phyloP scores from a whole-genome alignment of 2,797 vertebrate species.

The Pseudochromis fuscus region DNA sequence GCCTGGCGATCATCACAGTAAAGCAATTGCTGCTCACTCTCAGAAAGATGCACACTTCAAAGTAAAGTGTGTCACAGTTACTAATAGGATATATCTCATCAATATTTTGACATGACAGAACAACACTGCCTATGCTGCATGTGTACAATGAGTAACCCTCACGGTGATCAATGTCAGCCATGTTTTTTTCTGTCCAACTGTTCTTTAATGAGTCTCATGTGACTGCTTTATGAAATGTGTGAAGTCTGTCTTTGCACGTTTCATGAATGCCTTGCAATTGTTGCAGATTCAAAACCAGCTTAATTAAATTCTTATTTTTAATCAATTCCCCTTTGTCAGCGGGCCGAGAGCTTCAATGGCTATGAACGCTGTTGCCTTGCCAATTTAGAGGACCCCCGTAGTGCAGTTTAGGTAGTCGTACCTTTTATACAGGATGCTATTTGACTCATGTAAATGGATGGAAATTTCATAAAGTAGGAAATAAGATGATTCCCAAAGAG shows the following conservation, averaged over 20 bases:
- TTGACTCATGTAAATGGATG: conserved; percentile 66
- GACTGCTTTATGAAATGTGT: conserved; percentile 72
- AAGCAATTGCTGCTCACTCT: conserved; percentile 71
- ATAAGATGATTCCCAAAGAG: conserved; percentile 66
- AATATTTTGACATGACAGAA: conserved; percentile 71
- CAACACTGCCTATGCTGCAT: conserved; percentile 53
- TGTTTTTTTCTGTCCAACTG: conserved; percentile 66
- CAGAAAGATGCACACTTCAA: conserved; percentile 77
- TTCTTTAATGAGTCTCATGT: conserved; percentile 83
- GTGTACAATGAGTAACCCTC: conserved; percentile 62
- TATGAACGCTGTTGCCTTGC: conserved; percentile 67
- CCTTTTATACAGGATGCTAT: conserved; percentile 66
- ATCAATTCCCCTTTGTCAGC: conserved; percentile 79
- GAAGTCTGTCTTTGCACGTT: conserved; percentile 70
- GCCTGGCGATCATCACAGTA: conserved; percentile 71
- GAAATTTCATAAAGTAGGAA: conserved; percentile 68
- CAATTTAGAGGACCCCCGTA: conserved; percentile 71
- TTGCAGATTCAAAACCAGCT: conserved; percentile 77
- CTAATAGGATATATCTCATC: conserved; percentile 69
- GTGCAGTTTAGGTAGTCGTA: conserved; percentile 75
- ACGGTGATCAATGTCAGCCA: conserved; percentile 77
- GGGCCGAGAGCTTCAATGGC: conserved; percentile 68
- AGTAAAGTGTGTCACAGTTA: conserved; percentile 73
- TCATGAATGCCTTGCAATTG: conserved; percentile 68
- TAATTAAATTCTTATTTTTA: conserved; percentile 82